Evolutionary conservation across 2,113 vertebrate species (phyloP).

Genomic region (Pomatostomus ruficeps): DNA sequence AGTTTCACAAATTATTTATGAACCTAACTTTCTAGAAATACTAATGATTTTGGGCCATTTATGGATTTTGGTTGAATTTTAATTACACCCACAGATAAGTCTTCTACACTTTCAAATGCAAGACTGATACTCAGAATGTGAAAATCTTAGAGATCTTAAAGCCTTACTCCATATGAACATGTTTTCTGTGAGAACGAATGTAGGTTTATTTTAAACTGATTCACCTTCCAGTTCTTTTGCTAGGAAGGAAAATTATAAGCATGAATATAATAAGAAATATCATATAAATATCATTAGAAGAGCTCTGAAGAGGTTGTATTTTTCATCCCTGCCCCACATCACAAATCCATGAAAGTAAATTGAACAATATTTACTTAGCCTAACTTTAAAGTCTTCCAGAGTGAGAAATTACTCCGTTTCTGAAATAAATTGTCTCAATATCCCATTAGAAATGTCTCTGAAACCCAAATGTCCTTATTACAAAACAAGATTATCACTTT

Average conservation of each 20-base stretch:
- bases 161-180: neutral
- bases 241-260: neutral
- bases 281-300: neutral
- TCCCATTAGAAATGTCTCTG: neutral
- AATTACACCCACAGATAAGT: neutral
- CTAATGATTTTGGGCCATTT: neutral
- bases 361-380: neutral
- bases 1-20: constrained; percentile 29
- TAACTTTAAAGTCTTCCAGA: neutral
- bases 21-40: neutral
- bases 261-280: neutral
- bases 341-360: neutral
- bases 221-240: neutral
- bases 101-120: neutral
- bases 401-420: neutral
- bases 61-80: constrained; percentile 22
- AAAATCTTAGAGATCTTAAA: neutral
- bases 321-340: neutral
- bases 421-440: neutral
- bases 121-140: neutral
- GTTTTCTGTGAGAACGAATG: neutral
- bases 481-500: neutral
- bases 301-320: neutral
- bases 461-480: neutral
- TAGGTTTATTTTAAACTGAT: neutral